Percentiles rank a stretch among this genome's conserved stretches.
Evolutionary conservation across 2,888 invertebrate genomes (phyloP).

Genomic region (Drosophila greeni): DNA sequence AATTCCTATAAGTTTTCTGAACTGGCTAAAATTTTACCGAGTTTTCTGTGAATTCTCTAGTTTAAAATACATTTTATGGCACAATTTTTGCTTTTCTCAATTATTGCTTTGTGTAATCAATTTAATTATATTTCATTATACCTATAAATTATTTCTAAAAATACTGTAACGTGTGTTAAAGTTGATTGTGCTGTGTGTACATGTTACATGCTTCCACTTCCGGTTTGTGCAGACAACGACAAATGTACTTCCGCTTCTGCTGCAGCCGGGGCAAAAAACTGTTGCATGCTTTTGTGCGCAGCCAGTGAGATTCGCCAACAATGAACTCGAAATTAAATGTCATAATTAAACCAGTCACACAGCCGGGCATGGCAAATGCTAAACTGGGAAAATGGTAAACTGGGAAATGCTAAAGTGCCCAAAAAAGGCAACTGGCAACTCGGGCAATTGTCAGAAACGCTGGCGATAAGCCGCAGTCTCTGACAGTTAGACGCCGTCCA

Average conservation of each 20-base stretch:
- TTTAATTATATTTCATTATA: too few species aligned
- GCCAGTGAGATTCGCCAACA: slow-evolving; percentile 31
- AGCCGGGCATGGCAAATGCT: slow-evolving; percentile 12
- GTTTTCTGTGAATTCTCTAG: neutral
- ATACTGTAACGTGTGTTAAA: neutral
- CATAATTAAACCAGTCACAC: slow-evolving; percentile 54
- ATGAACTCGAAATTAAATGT: slow-evolving; percentile 55
- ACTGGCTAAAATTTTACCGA: neutral
- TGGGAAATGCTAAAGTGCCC: slow-evolving; percentile 3
- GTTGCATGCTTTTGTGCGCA: slow-evolving; percentile 51
- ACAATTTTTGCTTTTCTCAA: neutral
- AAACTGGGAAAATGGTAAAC: slow-evolving; percentile 1
- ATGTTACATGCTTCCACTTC: slow-evolving; percentile 29
- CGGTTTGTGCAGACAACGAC: slow-evolving; percentile 25
- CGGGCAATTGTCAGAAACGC: slow-evolving; percentile 52
- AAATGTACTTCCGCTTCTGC: slow-evolving; percentile 33
- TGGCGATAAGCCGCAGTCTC: slow-evolving; percentile 55
- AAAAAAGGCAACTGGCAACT: slow-evolving; percentile 20
- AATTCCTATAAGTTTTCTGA: slow-evolving; percentile 34
- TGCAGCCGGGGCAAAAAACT: slow-evolving; percentile 37
- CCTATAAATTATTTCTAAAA: neutral
- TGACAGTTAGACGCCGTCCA: slow-evolving; percentile 55
- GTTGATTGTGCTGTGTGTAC: slow-evolving; percentile 13
- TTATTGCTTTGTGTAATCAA: neutral
- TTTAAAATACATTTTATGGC: neutral